These are phyloP conservation scores for Myanophis thanlyinensis DNA, from an alignment of 2,113 vertebrate species.

Conservation along the genomic window DNA sequence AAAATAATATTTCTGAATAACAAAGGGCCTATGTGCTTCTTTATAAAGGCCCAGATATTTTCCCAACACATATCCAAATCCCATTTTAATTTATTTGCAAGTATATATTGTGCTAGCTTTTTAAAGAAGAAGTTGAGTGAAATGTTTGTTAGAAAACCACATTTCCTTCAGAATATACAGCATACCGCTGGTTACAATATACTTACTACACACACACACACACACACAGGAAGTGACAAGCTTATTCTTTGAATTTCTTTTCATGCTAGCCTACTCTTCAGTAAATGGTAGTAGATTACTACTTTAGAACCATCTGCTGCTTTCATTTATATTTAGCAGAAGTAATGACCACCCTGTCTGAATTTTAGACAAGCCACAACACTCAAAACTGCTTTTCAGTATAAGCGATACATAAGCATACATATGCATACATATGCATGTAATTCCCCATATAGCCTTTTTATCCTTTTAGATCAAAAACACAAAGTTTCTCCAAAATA, in stretches of 20 bases:
- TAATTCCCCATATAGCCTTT: constrained; percentile 22
- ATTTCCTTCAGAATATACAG: not conserved
- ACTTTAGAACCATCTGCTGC: constrained; percentile 47
- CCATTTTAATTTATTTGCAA: not conserved
- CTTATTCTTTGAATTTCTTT: constrained; percentile 31
- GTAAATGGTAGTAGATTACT: constrained; percentile 49
- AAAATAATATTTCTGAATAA: not conserved
- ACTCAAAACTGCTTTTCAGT: constrained; percentile 33
- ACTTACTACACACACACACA: too few species aligned
- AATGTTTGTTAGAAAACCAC: not conserved
- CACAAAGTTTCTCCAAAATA: constrained; percentile 41
- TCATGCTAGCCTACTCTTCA: constrained; percentile 37
- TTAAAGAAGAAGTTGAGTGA: not conserved
- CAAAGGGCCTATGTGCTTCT: not conserved
- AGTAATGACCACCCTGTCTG: constrained; percentile 52
- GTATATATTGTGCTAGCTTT: not conserved
- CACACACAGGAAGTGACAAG: constrained; percentile 14
- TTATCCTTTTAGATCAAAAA: constrained; percentile 16
- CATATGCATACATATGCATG: not conserved
- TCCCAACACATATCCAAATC: not conserved
- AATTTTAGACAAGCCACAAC: constrained; percentile 26
- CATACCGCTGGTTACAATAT: not conserved
- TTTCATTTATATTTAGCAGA: constrained; percentile 49
- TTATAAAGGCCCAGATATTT: not conserved
- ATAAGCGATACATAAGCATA: constrained; percentile 1